Base-by-base conservation (phyloP, 2,113 vertebrate species). In the Motacilla alba region DNA sequence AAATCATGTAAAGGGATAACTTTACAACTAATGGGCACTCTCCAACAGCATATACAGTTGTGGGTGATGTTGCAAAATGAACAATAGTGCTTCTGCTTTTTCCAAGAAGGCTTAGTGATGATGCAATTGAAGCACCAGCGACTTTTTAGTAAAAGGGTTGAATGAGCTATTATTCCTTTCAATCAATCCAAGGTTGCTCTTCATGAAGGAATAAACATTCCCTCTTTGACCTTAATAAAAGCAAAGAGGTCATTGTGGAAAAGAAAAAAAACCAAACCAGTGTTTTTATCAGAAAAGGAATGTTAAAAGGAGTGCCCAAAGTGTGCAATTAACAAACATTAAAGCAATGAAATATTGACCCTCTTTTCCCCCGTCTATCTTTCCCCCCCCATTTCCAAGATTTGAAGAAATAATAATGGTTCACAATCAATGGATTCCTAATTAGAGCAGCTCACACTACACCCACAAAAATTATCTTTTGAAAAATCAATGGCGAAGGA, bases 371-470 rank as follows among this genome's bases (percentile, higher is more conserved):
- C 28, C 5, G 1, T 81, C 90, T 89, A 53, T 93, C 18, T 82
- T 22, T 90, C 58, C 23, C 11, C 12, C 60, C 55, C 39, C 37
- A 72, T 35, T 78, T 91, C 41, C 84, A 95, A 94, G 64, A 83
- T 94, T 90, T 94, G 62, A 90, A 95, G 70, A 72, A 93, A 93
- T 93, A 97, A 94, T 93, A 67, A 91, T 70, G 33, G 31, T 73
- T 94, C 87, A 84, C 47, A 89, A 97, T 98, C 97, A 97, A 97
- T 97, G 92, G 9, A 7, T 59, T 92, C 56, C 89, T 98, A 98
- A 98, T 98, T 94, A 98, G 79, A 98, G 59, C 67, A 95, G 77
- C 94, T 69, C 87, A 94, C 75, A 62, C 76, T 96, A 92, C 78
- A 96, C 60, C 63, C 74, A 83, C 72, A 94, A 94, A 98, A 95